Percentiles rank a stretch among this genome's conserved stretches.
Conservation (phyloP, 2,888 invertebrate genomes). For the Ctenicera cuprea region DNA sequence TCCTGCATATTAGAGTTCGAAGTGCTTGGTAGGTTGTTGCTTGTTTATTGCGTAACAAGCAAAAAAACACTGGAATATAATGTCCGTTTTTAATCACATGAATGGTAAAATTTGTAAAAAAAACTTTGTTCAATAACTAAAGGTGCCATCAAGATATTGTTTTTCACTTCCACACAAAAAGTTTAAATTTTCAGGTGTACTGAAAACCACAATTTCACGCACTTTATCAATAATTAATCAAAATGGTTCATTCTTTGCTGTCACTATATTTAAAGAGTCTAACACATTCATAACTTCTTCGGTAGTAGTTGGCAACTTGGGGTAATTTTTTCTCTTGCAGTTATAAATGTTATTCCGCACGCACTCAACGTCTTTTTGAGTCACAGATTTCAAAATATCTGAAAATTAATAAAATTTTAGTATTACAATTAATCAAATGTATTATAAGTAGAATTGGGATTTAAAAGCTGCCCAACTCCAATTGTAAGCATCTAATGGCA, state of each 20-base stretch:
- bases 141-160: constrained; percentile 22
- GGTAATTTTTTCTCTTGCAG: too few species aligned
- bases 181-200: background rate
- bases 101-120: constrained; percentile 7
- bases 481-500: too few species aligned
- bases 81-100: background rate
- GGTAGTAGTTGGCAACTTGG: background rate
- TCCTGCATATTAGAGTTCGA: background rate
- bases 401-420: too few species aligned
- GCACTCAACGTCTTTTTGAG: too few species aligned
- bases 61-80: background rate
- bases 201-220: constrained; percentile 7
- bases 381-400: too few species aligned
- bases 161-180: background rate
- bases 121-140: background rate
- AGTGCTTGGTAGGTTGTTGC: background rate
- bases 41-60: background rate
- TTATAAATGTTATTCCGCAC: too few species aligned
- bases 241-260: constrained; percentile 10
- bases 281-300: background rate
- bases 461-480: too few species aligned
- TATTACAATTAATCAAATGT: too few species aligned
- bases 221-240: background rate
- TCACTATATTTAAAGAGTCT: background rate
- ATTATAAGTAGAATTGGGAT: too few species aligned